phyloP scores from a whole-genome alignment of 2,113 vertebrate species.

The Rhinopithecus roxellana region DNA sequence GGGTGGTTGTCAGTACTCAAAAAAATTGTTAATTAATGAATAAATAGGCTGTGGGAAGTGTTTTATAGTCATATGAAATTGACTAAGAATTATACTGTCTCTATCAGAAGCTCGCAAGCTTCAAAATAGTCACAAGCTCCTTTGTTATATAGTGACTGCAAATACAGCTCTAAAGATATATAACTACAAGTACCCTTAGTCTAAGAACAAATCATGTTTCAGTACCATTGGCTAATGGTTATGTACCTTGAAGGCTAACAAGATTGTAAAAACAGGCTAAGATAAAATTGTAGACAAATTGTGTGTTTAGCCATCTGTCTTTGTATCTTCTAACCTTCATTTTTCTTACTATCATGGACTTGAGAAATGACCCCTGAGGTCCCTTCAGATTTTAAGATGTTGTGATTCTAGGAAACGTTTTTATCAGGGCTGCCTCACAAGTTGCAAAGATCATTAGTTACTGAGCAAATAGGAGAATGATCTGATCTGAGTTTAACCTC shows the following conservation, averaged over 20 bases:
- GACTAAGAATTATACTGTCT: not conserved
- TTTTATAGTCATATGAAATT: not conserved
- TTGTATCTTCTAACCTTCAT: constrained; percentile 5
- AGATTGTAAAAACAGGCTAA: not conserved
- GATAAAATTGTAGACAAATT: not conserved
- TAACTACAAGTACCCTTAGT: not conserved
- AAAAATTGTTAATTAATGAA: constrained; percentile 20
- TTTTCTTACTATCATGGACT: not conserved
- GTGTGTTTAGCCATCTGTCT: not conserved
- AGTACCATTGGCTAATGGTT: not conserved
- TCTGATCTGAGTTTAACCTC: not conserved
- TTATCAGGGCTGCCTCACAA: constrained; percentile 8
- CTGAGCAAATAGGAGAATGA: not conserved
- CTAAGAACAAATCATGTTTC: constrained; percentile 12
- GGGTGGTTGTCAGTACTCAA: not conserved
- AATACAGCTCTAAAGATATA: not conserved
- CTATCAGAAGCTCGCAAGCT: not conserved
- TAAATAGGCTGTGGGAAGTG: not conserved
- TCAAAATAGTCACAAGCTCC: not conserved
- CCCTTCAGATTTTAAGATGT: not conserved
- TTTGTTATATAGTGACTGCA: not conserved
- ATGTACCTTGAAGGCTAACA: not conserved
- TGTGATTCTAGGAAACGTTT: not conserved
- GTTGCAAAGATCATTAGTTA: not conserved
- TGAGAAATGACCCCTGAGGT: constrained; percentile 31